Percentiles rank a stretch among this genome's conserved stretches.
Conservation (phyloP, 2,888 invertebrate species). For the Eutolmus rufibarbis region DNA sequence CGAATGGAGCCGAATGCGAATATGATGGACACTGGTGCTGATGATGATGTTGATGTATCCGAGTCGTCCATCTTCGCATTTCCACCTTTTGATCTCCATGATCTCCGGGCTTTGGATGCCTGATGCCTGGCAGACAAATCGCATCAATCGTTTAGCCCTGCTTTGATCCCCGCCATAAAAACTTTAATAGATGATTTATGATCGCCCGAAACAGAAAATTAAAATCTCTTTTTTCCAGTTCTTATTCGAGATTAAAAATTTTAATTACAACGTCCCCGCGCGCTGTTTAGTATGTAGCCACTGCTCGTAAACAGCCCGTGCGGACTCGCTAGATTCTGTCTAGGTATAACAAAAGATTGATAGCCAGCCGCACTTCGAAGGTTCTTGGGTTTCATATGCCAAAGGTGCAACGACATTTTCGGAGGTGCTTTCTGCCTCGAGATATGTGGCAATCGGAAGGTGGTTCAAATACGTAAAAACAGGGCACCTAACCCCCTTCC, state of each 20-base stretch:
- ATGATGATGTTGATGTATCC: conserved; percentile 17
- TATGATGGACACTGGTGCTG: not conserved
- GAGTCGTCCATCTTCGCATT: conserved; percentile 6
- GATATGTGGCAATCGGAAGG: not conserved
- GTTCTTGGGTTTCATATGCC: not conserved
- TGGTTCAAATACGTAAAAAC: not conserved
- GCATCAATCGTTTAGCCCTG: conserved; percentile 47
- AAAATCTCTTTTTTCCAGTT: conserved; percentile 41
- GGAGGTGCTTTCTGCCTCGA: not conserved
- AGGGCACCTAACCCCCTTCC: not conserved
- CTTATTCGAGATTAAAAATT: conserved; percentile 22
- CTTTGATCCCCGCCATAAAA: conserved; percentile 43
- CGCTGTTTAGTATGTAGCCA: not conserved
- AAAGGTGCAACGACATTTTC: not conserved
- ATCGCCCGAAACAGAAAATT: conserved; percentile 44
- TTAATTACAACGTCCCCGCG: conserved; percentile 32
- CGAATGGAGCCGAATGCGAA: not conserved
- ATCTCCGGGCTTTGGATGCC: conserved; percentile 2
- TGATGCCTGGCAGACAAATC: conserved; percentile 47
- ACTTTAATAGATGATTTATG: conserved; percentile 47
- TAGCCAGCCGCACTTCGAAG: not conserved
- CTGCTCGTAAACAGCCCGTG: not conserved
- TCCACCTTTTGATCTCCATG: conserved; percentile 24
- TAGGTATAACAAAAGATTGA: not conserved
- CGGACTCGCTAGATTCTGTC: not conserved